These are phyloP conservation scores for Aselliscus stoliczkanus DNA, from an alignment of 2,797 vertebrate species.

Conservation along the genomic window DNA sequence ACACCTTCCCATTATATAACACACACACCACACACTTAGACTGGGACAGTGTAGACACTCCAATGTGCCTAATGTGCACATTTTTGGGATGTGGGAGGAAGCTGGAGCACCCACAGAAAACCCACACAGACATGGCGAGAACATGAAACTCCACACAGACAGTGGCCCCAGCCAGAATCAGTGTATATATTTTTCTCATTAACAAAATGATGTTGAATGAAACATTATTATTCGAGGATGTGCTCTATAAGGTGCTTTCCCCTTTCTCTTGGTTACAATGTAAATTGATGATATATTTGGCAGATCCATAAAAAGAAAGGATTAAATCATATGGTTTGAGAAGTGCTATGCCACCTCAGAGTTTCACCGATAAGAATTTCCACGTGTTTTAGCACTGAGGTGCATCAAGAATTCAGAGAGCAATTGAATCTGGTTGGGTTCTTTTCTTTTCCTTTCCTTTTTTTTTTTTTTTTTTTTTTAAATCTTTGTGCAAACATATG, in stretches of 20 bases:
- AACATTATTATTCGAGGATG: background rate
- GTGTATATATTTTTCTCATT: background rate
- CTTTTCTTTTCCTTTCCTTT: background rate
- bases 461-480: background rate
- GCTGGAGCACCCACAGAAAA: background rate
- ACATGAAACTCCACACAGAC: background rate
- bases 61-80: background rate
- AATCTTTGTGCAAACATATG: background rate
- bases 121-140: background rate
- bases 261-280: constrained; percentile 48
- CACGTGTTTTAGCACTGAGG: constrained; percentile 16
- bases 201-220: background rate
- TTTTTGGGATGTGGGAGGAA: background rate
- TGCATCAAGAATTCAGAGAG: background rate
- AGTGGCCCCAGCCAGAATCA: background rate
- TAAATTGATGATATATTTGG: constrained; percentile 60
- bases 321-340: constrained; percentile 66
- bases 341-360: constrained; percentile 22
- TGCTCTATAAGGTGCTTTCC: background rate
- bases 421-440: background rate
- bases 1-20: background rate
- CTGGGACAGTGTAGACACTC: background rate
- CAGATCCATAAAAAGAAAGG: constrained; percentile 50
- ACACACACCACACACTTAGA: background rate
- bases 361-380: constrained; percentile 35